phyloP scores from a whole-genome alignment of 2,888 invertebrate species.

The Lissocephala sabroskyi region DNA sequence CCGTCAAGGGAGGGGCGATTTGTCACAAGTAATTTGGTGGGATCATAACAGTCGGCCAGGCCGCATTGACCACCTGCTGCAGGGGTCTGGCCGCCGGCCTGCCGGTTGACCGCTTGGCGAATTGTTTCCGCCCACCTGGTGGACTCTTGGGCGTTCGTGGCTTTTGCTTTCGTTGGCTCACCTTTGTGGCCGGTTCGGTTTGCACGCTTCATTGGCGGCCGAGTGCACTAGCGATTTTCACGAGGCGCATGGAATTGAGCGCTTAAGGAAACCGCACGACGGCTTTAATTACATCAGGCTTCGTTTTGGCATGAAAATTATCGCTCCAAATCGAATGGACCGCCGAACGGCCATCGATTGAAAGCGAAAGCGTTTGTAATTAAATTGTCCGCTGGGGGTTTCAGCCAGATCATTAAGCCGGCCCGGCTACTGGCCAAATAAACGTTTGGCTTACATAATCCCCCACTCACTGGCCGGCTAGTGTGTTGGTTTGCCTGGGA shows the following conservation, averaged over 20 bases:
- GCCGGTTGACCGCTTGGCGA: background rate
- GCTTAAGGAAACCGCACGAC: constrained; percentile 44
- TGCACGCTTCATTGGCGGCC: constrained; percentile 18
- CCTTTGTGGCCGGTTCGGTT: constrained; percentile 10
- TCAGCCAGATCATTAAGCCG: too few relatives aligned
- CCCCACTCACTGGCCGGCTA: background rate
- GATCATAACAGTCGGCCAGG: constrained; percentile 30
- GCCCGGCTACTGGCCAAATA: constrained; percentile 1
- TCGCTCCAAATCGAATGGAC: constrained; percentile 39
- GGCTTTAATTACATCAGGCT: constrained; percentile 30
- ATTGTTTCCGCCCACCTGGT: background rate
- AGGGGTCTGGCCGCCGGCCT: constrained; percentile 1
- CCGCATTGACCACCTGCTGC: background rate
- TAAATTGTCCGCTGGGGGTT: constrained; percentile 31
- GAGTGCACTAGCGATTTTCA: background rate
- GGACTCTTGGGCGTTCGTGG: background rate
- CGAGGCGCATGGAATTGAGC: background rate
- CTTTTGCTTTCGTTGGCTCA: constrained; percentile 26
- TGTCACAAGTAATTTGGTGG: constrained; percentile 50
- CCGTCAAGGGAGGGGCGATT: constrained; percentile 29
- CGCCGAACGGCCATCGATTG: constrained; percentile 25
- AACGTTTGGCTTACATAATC: background rate
- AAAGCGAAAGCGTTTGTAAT: constrained; percentile 46
- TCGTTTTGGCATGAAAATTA: constrained; percentile 36
- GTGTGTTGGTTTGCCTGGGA: background rate